Evolutionary conservation across 2,113 vertebrate species (phyloP), one percentile per base, ranked within the genome.

Genomic region (Hipposideros armiger): DNA sequence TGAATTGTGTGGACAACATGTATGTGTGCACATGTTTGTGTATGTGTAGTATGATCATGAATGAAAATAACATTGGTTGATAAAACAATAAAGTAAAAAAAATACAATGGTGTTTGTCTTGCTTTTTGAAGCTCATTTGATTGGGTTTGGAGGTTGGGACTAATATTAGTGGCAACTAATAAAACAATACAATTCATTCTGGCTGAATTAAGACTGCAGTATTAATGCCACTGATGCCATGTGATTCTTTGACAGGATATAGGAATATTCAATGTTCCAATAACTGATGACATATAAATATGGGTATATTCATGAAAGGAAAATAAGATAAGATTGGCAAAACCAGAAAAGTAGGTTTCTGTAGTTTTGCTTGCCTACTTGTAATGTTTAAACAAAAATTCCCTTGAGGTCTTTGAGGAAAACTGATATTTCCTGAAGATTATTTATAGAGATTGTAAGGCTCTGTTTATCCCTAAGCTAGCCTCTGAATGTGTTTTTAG

Each of bases 11-110:
- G 52, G 2, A 50, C 36, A 87, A 28, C 16, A 1, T 50, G 0
- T 78, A 15, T 42, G 4, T 42, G 22, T 13, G 7, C 4, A 24
- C 67, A 11, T 66, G 30, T 64, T 17, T 19, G 20, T 50, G 11
- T 74, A 17, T 76, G 3, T 32, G 7, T 50, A 6, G 13, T 64
- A 13, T 60, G 10, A 5, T 58, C 5, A n/a, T 5, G 0, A 60
- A 86, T 40, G 17, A 45, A 74, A 94, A 64, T 67, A 67, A 14
- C 15, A 28, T 0, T 16, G 3, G 7, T 77, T 80, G 20, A 82
- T 45, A 52, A 86, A 93, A 86, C n/a, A 16, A 54, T 40, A 87
- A 90, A 64, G 9, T 82, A 40, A 74, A 82, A 24, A 76, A 67
- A 72, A 16, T 42, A 54, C 0, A 32, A 2, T 24, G 7, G 0